Base-by-base conservation (phyloP, 2,888 invertebrate genomes). In the Heliconius cydno region DNA sequence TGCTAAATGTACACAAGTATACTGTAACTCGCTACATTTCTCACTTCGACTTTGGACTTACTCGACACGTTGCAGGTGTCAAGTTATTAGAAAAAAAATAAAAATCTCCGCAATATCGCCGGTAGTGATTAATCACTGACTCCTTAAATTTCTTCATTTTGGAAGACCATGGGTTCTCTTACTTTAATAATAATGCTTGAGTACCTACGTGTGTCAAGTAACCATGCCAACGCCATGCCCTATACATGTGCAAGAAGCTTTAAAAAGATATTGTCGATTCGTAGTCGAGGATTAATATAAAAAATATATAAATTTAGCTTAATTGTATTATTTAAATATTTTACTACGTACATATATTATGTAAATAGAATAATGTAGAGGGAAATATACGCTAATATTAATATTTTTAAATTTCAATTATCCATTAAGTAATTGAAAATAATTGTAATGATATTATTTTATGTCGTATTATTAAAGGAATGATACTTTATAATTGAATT, bases 1-100 rank as follows among this genome's bases (percentile, higher is more conserved):
- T 87, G 90, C 85, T 88, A 92, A 91, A 88, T 86, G 86, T 88
- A 90, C 86, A 89, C 87, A 89, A 83, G 86, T 85, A 87, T 84
- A 83, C 86, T 87, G 87, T 88, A 88, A 90, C 87, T 86, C 85
- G 91, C 89, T 88, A 92, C 87, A 89, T 92, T 90, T 90, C 84
- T 85, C 91, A 90, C 89, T 84, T 82, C 77, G 46, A 41, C 89
- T 84, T 82, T 75, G 30, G 22, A 28, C 75, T 75, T 41, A 75
- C 63, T 76, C 80, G 79, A 77, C 52, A 65, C 60, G 77, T 28
- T 68, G 67, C 67, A 57, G 70, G 76, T 78, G 79, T 81, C 66
- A 76, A 28, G 28, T 30, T 30, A 76, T 30, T 72, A 46, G 30
- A 57, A 67, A 70, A 19, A 46, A 19, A 19, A 19, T 15, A 19